Conservation (phyloP, 1,140 invertebrate species). For the Heliconius eleuchia region DNA sequence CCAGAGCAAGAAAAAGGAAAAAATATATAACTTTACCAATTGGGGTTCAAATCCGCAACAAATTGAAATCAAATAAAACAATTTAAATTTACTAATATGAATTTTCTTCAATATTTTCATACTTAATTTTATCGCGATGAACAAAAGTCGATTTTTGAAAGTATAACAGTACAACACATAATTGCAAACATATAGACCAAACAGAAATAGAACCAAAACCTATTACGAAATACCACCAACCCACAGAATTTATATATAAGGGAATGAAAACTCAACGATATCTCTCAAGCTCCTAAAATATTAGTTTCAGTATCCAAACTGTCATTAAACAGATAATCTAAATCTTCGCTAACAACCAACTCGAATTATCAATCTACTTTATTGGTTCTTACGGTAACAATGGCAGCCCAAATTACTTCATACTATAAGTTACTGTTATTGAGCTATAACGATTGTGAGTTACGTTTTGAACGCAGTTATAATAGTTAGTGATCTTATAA, state of each 20-base stretch:
- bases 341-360: constrained; percentile 19
- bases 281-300: constrained; percentile 8
- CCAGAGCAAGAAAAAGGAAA: not conserved
- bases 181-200: too few relatives aligned
- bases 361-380: constrained; percentile 36
- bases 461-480: not conserved
- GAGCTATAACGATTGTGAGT: constrained; percentile 2
- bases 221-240: not conserved
- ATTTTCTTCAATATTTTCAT: too few relatives aligned
- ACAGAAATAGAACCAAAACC: too few relatives aligned
- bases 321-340: constrained; percentile 19
- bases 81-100: too few relatives aligned
- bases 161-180: too few relatives aligned
- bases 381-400: constrained; percentile 32
- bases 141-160: too few relatives aligned
- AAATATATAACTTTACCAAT: not conserved
- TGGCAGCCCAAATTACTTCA: constrained; percentile 22
- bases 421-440: constrained; percentile 12
- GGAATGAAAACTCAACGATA: not conserved
- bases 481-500: not conserved
- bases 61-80: too few relatives aligned
- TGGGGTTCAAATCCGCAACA: not conserved
- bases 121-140: too few relatives aligned
- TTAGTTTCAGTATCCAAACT: constrained; percentile 12
- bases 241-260: not conserved